Percentiles rank a stretch among this genome's conserved stretches.
These are phyloP conservation scores for Nothoprocta pentlandii DNA, from an alignment of 2,113 vertebrate species.

Conservation along the genomic window DNA sequence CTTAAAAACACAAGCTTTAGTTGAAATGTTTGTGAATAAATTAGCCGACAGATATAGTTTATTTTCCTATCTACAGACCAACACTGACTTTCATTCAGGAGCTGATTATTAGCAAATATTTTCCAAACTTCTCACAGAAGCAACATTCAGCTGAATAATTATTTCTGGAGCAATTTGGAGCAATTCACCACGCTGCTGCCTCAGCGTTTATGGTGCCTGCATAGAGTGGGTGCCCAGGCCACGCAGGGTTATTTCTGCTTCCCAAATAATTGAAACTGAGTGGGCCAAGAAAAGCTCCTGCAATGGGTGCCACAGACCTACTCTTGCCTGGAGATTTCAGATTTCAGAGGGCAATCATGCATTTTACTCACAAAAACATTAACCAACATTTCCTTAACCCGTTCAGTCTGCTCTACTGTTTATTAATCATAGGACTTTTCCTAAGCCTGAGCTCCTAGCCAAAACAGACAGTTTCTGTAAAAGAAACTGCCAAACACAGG, in stretches of 20 bases:
- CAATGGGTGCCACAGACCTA: neutral
- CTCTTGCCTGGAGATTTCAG: neutral
- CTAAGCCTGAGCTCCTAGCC: neutral
- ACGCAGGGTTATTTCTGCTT: neutral
- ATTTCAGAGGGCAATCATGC: neutral
- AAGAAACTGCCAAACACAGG: neutral
- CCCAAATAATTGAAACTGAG: neutral
- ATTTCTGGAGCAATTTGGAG: conserved; percentile 5
- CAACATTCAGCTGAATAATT: conserved; percentile 2
- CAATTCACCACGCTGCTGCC: neutral
- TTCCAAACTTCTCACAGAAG: conserved; percentile 1
- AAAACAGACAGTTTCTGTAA: neutral
- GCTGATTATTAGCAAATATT: conserved; percentile 13
- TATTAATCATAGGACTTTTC: neutral
- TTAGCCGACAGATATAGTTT: neutral
- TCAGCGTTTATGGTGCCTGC: accelerated
- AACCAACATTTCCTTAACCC: neutral
- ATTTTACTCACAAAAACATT: neutral
- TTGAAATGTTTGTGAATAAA: neutral
- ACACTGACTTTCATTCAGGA: neutral
- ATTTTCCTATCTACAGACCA: neutral
- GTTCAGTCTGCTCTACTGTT: neutral
- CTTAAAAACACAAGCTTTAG: neutral
- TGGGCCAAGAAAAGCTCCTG: neutral
- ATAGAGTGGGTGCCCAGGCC: neutral